These are phyloP conservation scores for Strix aluco DNA, from an alignment of 2,113 vertebrate species.

Conservation along the genomic window DNA sequence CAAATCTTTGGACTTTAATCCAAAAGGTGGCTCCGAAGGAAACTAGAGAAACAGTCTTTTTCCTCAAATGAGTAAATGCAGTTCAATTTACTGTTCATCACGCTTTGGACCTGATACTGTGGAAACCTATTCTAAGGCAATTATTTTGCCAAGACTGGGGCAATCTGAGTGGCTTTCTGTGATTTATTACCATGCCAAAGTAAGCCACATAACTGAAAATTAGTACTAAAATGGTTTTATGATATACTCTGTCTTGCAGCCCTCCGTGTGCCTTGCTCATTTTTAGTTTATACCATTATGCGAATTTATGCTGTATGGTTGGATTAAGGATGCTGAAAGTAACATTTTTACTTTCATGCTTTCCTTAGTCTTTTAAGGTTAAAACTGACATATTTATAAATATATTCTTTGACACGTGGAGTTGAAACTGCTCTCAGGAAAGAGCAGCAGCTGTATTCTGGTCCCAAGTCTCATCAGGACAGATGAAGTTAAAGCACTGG, in stretches of 20 bases:
- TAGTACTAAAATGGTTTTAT: not conserved
- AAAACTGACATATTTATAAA: not conserved
- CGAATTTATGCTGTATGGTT: not conserved
- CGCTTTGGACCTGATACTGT: not conserved
- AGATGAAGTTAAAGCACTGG: not conserved
- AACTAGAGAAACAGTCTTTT: not conserved
- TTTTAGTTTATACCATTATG: not conserved
- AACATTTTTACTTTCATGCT: not conserved
- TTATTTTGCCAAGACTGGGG: not conserved
- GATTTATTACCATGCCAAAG: conserved; percentile 9
- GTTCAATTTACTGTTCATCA: not conserved
- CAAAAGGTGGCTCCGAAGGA: not conserved
- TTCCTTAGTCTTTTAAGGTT: not conserved
- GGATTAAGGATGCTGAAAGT: not conserved
- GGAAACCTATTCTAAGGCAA: not conserved
- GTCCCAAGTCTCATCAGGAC: not conserved
- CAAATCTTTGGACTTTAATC: not conserved
- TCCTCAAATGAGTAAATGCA: not conserved
- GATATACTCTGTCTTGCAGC: not conserved
- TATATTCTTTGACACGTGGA: not conserved
- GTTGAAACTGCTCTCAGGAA: not conserved
- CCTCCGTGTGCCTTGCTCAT: not conserved
- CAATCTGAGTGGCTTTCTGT: not conserved
- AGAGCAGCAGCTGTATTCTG: not conserved
- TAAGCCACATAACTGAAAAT: not conserved